A percentile compares a stretch with the other conserved stretches of the same genome.
phyloP scores from a whole-genome alignment of 2,797 vertebrate genomes.

The Furcifer pardalis region DNA sequence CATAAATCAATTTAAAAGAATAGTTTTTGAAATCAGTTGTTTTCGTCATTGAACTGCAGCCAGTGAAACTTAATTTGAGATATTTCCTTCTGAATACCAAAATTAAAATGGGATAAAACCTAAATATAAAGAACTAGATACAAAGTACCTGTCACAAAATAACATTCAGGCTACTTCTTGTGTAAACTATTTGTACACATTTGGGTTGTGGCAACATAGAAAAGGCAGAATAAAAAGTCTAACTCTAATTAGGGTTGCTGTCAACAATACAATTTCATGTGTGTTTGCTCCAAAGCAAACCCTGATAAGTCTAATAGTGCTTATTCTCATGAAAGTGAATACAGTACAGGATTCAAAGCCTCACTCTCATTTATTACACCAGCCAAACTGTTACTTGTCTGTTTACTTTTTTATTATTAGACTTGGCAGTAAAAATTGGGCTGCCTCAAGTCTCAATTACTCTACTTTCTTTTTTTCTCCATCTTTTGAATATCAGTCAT shows the following conservation, averaged over 20 bases:
- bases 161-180: not conserved
- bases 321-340: not conserved
- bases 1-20: too few relatives aligned
- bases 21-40: too few relatives aligned
- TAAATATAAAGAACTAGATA: not conserved
- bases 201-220: not conserved
- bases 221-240: not conserved
- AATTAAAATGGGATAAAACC: not conserved
- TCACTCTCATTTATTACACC: not conserved
- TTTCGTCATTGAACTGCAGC: too few relatives aligned
- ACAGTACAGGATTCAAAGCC: not conserved
- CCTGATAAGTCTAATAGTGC: not conserved
- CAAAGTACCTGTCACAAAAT: not conserved
- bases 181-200: not conserved
- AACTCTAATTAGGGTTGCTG: not conserved
- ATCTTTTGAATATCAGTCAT: constrained; percentile 42
- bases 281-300: not conserved
- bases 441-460: not conserved
- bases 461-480: not conserved
- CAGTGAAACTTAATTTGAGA: too few relatives aligned
- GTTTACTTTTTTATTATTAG: constrained; percentile 10
- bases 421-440: not conserved
- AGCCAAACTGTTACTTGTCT: not conserved
- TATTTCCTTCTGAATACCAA: not conserved
- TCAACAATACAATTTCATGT: not conserved